Evolutionary conservation across 2,113 vertebrate genomes (phyloP).

Genomic region (Oreochromis aureus): DNA sequence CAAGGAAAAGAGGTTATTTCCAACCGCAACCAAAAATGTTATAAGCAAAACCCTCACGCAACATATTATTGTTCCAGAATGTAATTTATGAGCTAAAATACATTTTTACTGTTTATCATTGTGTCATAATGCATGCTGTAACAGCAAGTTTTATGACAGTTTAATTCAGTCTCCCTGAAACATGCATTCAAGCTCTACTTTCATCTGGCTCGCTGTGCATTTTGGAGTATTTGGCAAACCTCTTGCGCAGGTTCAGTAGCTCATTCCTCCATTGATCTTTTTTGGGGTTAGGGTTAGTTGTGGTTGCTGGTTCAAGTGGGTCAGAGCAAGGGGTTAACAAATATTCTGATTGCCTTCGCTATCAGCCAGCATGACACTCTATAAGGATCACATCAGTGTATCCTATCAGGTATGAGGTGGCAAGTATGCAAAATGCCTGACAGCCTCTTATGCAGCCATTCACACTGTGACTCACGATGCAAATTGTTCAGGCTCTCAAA

Average conservation of each 20-base stretch:
- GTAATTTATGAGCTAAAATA: neutral
- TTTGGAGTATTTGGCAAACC: slow-evolving; percentile 25
- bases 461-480: slow-evolving; percentile 13
- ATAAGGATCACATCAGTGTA: neutral
- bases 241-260: neutral
- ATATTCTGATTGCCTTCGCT: slow-evolving; percentile 28
- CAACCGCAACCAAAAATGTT: neutral
- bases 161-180: neutral
- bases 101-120: neutral
- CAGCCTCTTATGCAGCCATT: slow-evolving; percentile 9
- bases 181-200: neutral
- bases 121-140: neutral
- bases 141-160: neutral
- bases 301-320: neutral
- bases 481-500: slow-evolving; percentile 28
- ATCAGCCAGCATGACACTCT: neutral
- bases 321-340: slow-evolving; percentile 19
- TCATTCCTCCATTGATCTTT: slow-evolving; percentile 41
- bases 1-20: neutral
- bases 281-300: neutral
- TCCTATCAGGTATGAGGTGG: slow-evolving; percentile 15
- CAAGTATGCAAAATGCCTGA: slow-evolving; percentile 32
- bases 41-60: neutral
- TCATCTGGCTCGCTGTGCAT: neutral
- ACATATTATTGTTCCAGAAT: neutral